These are phyloP conservation scores for Alosa sapidissima DNA, from an alignment of 2,797 vertebrate species.

Conservation along the genomic window DNA sequence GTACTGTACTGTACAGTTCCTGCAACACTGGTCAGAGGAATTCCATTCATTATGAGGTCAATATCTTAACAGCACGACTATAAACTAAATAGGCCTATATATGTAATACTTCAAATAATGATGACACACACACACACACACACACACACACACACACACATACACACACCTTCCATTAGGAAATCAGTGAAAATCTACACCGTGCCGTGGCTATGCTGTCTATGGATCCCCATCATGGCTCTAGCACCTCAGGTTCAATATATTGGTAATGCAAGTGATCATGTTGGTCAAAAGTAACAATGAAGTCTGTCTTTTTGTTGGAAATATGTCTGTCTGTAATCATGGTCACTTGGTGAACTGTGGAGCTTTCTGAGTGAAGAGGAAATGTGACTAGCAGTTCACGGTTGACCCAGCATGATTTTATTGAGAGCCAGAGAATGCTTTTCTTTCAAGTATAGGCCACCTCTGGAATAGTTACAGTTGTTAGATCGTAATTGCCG, in stretches of 20 bases:
- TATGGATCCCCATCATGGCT: too few species aligned
- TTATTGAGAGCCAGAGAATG: not conserved
- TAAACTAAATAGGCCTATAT: not conserved
- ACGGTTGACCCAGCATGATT: not conserved
- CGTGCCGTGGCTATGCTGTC: too few species aligned
- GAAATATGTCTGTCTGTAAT: too few species aligned
- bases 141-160: too few species aligned
- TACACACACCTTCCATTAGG: too few species aligned
- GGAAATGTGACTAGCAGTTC: not conserved
- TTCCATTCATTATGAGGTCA: constrained; percentile 11
- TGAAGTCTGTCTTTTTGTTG: too few species aligned
- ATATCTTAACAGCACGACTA: not conserved
- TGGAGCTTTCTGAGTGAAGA: not conserved
- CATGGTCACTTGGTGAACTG: not conserved
- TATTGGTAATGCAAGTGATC: not conserved
- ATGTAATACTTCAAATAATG: not conserved
- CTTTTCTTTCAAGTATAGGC: not conserved
- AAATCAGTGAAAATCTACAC: too few species aligned
- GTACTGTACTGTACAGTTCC: not conserved
- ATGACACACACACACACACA: too few species aligned
- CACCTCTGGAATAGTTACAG: not conserved
- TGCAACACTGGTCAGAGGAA: not conserved
- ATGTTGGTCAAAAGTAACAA: not conserved
- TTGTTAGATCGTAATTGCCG: not conserved
- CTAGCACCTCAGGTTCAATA: not conserved